Base-by-base conservation (phyloP, 64 coral and sea anemone species). In the Porites australiensis region DNA sequence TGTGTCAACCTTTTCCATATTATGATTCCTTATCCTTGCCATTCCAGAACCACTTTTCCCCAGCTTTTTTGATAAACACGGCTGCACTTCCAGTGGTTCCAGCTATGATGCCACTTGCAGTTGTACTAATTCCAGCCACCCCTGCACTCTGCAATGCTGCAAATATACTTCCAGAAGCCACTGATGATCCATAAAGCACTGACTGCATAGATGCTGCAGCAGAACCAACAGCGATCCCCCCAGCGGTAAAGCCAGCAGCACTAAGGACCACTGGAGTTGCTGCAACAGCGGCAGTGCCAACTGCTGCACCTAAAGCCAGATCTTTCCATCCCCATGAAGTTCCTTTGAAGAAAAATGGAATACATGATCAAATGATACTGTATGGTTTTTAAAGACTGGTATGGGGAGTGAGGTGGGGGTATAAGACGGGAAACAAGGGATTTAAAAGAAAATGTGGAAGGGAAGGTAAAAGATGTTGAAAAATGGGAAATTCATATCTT, bases 91-190 rank as follows among this genome's bases (percentile, higher is more conserved):
- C 73, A n/a, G 18, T 50, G 1, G 6, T 18, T 50, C 73, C 73
- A 16, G 88, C 93, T 66, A 92, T 44, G 50, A 77, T 69, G 20
- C 77, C 69, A 21, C 8, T 58, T 8, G 74, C 50, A 61, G 51
- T 60, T 44, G 4, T n/a, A 14, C 88, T 74, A 16, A 95, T 44
- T 5, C 94, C 94, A n/a, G 89, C 77, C 3, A 75, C 89, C 2
- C 94, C 94, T 61, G 84, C 89, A 92, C 88, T 88, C 54, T 95
- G 94, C n/a, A 83, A 19, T 6, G 11, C 16, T 19, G 94, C 83
- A 64, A 88, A 58, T 0, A 3, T 27, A 92, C 94, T 72, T 8
- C 83, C 89, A 57, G 94, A 12, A 2, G 88, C 93, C 6, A 90
- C 74, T 60, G 54, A 74, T 9, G 77, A 87, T 10, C 89, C 94